Percentiles rank a stretch among this genome's conserved stretches.
Conservation (phyloP, 2,113 vertebrate species). For the Felis chaus region DNA sequence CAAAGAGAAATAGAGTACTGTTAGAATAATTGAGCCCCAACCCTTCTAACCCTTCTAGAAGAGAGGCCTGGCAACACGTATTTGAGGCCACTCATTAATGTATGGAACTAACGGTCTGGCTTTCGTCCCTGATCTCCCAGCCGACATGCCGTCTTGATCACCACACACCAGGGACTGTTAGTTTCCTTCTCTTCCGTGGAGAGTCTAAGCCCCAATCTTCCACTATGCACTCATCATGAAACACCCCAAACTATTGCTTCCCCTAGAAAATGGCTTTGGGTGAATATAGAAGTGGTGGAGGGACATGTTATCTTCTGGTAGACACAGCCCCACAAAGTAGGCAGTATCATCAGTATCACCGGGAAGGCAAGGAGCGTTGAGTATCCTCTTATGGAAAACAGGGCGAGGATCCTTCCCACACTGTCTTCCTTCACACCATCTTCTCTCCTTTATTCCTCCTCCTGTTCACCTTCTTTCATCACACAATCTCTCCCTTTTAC, state of each 20-base stretch:
- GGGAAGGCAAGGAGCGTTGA: neutral
- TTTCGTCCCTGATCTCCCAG: fast-evolving
- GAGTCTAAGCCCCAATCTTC: neutral
- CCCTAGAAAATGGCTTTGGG: neutral
- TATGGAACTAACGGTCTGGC: neutral
- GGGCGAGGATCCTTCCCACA: fast-evolving
- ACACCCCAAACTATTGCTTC: neutral
- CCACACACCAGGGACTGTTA: neutral
- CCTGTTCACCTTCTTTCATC: neutral
- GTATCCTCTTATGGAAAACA: neutral
- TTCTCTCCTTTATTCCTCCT: neutral
- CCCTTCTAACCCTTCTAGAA: neutral
- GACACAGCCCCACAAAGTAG: fast-evolving
- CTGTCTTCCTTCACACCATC: neutral
- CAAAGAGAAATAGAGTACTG: neutral
- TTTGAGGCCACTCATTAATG: neutral
- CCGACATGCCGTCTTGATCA: neutral
- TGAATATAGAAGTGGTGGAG: neutral
- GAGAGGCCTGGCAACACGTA: neutral
- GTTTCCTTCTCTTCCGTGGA: neutral
- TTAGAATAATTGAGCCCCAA: neutral
- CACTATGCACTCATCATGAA: neutral
- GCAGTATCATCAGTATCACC: neutral
- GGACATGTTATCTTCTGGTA: neutral
- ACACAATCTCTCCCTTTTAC: neutral